Base-by-base conservation (phyloP, 2,113 vertebrate genomes). In the Notiomystis cincta region DNA sequence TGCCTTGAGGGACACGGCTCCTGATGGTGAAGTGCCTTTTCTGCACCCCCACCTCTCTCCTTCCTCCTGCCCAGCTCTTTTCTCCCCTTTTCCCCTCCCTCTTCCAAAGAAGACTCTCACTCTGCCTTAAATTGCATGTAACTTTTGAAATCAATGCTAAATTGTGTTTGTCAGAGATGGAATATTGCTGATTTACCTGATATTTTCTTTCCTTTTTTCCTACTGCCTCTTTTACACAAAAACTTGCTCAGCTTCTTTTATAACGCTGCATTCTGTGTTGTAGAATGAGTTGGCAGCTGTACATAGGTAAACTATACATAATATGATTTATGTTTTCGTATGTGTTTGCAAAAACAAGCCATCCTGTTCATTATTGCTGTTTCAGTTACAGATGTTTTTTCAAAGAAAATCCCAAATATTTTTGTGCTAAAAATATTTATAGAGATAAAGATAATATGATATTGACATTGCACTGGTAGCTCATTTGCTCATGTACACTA, bases 1-100 rank as follows among this genome's bases (percentile, higher is more conserved):
- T 66, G 47, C 38, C 38, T 75, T 77, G 0, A 0, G 47, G 75
- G 28, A n/a, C 7, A 1, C 11, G 8, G 21, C 27, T 85, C 2
- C 53, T 85, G 56, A 38, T 35, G 47, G 23, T 15, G 38, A 83
- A 65, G 50, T 62, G 54, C 25, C 47, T 92, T 51, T 76, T 27
- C n/a, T 65, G 48, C 11, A 16, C 19, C 21, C 50, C 10, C 9
- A 20, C 50, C 38, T 47, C 18, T 51, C 24, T 62, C n/a, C 30
- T 44, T 78, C 35, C 14, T 24, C 5, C 16, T 44, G 12, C 15
- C 4, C 23, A 45, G 38, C 18, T 53, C 33, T 80, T 67, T 38
- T 48, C 44, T 72, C 25, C 25, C 3, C 56, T 73, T 69, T 13
- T 0, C 1, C n/a, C 2, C 3, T 4, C 16, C 11, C 1, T 58